Evolutionary conservation across 2,888 invertebrate genomes (phyloP).

Genomic region (Tupiocoris notatus): DNA sequence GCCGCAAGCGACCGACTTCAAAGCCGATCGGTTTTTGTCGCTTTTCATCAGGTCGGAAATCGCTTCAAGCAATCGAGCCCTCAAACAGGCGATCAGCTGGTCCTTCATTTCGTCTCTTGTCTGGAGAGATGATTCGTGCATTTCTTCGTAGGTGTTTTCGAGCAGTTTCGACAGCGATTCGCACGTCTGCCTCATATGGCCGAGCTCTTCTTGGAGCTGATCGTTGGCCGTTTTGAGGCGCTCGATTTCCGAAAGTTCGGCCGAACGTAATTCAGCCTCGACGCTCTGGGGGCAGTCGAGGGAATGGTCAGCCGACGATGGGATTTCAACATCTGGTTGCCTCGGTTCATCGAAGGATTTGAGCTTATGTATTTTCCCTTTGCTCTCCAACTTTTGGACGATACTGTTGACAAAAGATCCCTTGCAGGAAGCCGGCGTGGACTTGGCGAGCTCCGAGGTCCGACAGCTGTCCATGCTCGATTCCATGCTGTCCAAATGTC

Average conservation of each 20-base stretch:
- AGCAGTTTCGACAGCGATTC: constrained; percentile 14
- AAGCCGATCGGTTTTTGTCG: not conserved
- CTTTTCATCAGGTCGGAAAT: constrained; percentile 34
- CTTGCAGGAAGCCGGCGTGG: not conserved
- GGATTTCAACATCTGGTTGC: not conserved
- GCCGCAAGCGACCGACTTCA: constrained; percentile 27
- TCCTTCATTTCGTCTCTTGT: constrained; percentile 19
- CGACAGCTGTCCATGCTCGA: constrained; percentile 15
- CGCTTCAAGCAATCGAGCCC: constrained; percentile 24
- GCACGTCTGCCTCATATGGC: constrained; percentile 12
- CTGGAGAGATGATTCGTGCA: not conserved
- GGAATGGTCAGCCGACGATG: not conserved
- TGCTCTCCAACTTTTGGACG: constrained; percentile 25
- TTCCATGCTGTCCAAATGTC: constrained; percentile 19
- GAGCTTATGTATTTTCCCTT: constrained; percentile 10
- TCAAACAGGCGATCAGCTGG: constrained; percentile 24
- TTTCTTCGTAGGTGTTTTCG: constrained; percentile 34
- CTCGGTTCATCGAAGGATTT: constrained; percentile 26
- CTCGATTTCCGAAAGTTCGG: not conserved
- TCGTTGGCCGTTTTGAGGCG: not conserved
- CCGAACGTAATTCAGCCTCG: not conserved
- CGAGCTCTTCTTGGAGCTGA: not conserved
- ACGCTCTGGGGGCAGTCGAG: too few species aligned
- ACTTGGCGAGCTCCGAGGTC: not conserved
- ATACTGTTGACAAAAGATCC: constrained; percentile 31